Base-by-base conservation (phyloP, 1,140 invertebrate genomes). In the Hypothenemus hampei region DNA sequence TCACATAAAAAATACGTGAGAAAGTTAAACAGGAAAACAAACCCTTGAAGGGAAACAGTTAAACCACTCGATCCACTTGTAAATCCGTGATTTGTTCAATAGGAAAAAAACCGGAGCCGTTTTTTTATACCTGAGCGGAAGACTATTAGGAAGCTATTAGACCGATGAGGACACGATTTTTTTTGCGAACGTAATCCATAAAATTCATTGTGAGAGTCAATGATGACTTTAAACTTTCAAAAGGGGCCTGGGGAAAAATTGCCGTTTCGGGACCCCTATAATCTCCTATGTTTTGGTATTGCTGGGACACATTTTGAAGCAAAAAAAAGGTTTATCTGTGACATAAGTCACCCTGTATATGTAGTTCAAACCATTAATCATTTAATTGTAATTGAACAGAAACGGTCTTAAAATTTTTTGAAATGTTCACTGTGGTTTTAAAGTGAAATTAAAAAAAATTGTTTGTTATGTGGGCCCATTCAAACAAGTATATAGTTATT, bases 21-120 rank as follows among this genome's bases (percentile, higher is more conserved):
- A 55, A 55, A 55, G 45, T 47, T 55, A 55, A 55, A 55, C 37
- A 55, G 3, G 39, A 55, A 55, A 55, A 46, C 40, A 55, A 55
- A 55, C 45, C 52, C 52, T 43, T 15, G 23, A 22, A 7, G 18
- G 22, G 20, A 18, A 55, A 47, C 52, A 35, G 37, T 55, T 43
- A 1, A 53, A 55, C 52, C 52, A 41, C 41, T 46, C 41, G 37
- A 55, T 55, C 52, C 52, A 55, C 52, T 55, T 55, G 52, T 47
- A 39, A 55, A 47, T 48, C 43, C 18, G 33, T 55, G 52, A 55
- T 47, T 48, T 55, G 52, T 55, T 55, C 52, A 55, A 55, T 55
- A 47, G 52, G 31, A 53, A 55, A 55, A 51, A 53, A 54, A 54
- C 15, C 33, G 40, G 23, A 37, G n/a, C 52, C 44, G 37, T 55